Conservation (phyloP, 2,888 invertebrate genomes). For the Liopterus haemorrhoidalis region DNA sequence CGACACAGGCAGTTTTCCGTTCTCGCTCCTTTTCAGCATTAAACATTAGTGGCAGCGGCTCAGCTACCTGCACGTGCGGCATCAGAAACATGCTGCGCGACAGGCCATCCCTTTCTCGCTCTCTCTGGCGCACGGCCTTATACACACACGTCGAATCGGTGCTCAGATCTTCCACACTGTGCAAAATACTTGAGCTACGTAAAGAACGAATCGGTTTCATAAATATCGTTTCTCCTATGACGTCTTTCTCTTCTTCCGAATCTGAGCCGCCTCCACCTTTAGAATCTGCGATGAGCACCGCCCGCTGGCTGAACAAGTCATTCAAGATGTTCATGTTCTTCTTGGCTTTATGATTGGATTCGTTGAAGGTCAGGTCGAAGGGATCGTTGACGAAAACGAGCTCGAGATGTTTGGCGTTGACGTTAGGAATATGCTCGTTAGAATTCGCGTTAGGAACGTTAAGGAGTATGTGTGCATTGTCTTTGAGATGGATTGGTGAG, state of each 20-base stretch:
- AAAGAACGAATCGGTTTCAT: conserved; percentile 58
- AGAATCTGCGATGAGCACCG: conserved; percentile 38
- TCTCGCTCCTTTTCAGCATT: conserved; percentile 32
- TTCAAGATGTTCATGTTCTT: conserved; percentile 41
- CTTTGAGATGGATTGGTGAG: too few relatives aligned
- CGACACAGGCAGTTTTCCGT: background rate
- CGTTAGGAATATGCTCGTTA: conserved; percentile 13
- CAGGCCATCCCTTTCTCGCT: conserved; percentile 35
- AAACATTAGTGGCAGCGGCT: conserved; percentile 41
- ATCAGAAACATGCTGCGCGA: conserved; percentile 49
- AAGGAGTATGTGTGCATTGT: conserved; percentile 12
- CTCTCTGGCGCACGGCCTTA: too few relatives aligned
- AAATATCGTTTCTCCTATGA: conserved; percentile 50
- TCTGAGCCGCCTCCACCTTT: conserved; percentile 38
- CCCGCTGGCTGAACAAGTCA: conserved; percentile 42
- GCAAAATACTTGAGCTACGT: conserved; percentile 63
- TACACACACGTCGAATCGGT: conserved; percentile 72
- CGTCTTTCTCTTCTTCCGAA: conserved; percentile 53
- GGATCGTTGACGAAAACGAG: conserved; percentile 21
- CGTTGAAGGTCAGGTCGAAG: conserved; percentile 6
- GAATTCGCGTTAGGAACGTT: conserved; percentile 22
- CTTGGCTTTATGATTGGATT: conserved; percentile 2
- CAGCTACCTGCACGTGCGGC: conserved; percentile 39
- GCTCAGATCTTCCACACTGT: conserved; percentile 68
- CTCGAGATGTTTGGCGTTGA: conserved; percentile 23